These are phyloP conservation scores for Brevimyrus niger DNA, from an alignment of 2,113 vertebrate genomes.

Conservation along the genomic window DNA sequence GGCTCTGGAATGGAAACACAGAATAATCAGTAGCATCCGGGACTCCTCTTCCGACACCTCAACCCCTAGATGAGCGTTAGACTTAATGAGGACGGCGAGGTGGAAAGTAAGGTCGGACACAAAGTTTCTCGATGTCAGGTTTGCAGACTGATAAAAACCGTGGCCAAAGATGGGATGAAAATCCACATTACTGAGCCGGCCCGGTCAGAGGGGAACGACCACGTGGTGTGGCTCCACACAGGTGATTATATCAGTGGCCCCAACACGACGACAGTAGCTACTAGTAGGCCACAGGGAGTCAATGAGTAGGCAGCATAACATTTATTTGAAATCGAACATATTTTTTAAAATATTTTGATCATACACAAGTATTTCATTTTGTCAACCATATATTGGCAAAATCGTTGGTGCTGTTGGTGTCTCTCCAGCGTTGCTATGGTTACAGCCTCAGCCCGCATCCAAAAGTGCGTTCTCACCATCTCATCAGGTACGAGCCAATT, in stretches of 20 bases:
- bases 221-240: not conserved
- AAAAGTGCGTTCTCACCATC: not conserved
- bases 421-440: constrained; percentile 20
- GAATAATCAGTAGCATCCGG: constrained; percentile 20
- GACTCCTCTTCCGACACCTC: not conserved
- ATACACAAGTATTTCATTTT: not conserved
- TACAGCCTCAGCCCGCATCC: constrained; percentile 16
- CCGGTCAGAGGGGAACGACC: not conserved
- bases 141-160: not conserved
- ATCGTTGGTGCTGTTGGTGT: not conserved
- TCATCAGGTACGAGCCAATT: not conserved
- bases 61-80: constrained; percentile 22
- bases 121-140: not conserved
- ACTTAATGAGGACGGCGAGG: not conserved
- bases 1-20: constrained; percentile 63
- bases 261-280: not conserved
- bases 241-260: not conserved
- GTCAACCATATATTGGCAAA: no score
- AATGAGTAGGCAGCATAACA: not conserved
- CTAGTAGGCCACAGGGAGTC: not conserved
- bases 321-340: not conserved
- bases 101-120: not conserved
- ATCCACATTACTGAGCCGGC: not conserved
- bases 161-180: not conserved
- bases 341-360: not conserved